These are phyloP conservation scores for Gerris buenoi DNA, from an alignment of 1,140 invertebrate genomes.

Conservation along the genomic window DNA sequence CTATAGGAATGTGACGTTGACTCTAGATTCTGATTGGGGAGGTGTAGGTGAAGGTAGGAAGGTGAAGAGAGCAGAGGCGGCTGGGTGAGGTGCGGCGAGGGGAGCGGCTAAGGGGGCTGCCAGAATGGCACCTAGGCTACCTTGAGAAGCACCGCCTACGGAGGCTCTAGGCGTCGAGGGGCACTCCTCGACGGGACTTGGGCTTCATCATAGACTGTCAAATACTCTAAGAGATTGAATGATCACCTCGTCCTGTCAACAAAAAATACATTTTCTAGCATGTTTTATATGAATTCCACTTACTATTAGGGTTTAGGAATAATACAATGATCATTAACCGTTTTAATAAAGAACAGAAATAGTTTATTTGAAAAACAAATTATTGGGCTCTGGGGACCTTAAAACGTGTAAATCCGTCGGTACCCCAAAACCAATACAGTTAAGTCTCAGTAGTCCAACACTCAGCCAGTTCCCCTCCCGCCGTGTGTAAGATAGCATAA, in stretches of 20 bases:
- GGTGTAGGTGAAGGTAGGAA: not conserved
- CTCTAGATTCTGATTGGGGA: not conserved
- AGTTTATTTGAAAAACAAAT: too few relatives aligned
- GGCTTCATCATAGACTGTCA: not conserved
- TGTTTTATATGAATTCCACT: too few relatives aligned
- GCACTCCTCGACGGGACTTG: not conserved
- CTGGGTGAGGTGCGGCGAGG: not conserved
- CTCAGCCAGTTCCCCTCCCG: too few relatives aligned
- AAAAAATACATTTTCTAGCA: too few relatives aligned
- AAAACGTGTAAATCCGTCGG: too few relatives aligned
- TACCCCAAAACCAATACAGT: too few relatives aligned
- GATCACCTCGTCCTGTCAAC: not conserved
- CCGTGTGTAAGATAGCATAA: too few relatives aligned
- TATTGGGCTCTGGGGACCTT: too few relatives aligned
- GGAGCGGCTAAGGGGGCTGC: not conserved
- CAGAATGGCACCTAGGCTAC: not conserved
- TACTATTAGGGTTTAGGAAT: too few relatives aligned
- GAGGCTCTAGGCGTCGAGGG: not conserved
- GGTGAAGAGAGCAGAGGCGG: not conserved
- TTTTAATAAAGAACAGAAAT: too few relatives aligned
- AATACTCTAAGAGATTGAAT: not conserved
- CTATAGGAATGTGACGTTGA: not conserved
- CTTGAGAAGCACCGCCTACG: not conserved
- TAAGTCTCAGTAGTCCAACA: too few relatives aligned
- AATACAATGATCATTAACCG: too few relatives aligned